Conservation (phyloP, 2,888 invertebrate species). For the Machimus rusticus region DNA sequence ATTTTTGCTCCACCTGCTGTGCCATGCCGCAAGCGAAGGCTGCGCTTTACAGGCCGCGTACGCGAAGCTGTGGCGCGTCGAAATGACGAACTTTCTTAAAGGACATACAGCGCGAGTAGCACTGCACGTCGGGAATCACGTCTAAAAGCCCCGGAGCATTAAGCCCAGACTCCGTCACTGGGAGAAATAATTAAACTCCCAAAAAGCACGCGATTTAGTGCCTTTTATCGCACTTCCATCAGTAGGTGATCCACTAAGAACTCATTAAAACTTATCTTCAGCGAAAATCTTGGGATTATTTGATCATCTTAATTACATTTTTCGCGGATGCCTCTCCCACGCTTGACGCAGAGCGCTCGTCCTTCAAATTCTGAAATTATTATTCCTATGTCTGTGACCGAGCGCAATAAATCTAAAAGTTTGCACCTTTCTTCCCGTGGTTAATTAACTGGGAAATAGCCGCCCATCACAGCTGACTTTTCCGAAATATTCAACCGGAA, state of each 20-base stretch:
- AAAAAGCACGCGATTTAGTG: background rate
- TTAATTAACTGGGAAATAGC: slow-evolving; percentile 18
- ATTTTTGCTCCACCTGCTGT: slow-evolving; percentile 3
- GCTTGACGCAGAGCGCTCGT: background rate
- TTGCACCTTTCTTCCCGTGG: background rate
- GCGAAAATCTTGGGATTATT: background rate
- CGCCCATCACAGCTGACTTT: background rate
- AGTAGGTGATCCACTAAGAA: slow-evolving; percentile 12
- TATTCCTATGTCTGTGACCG: background rate
- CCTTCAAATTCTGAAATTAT: background rate
- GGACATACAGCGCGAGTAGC: background rate
- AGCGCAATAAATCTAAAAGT: slow-evolving; percentile 2
- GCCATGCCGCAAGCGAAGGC: background rate
- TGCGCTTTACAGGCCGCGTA: background rate
- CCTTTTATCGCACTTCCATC: background rate
- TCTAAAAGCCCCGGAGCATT: background rate
- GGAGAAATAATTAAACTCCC: background rate
- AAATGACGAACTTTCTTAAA: background rate
- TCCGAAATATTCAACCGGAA: background rate
- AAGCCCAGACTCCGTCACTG: background rate
- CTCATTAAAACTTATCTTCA: slow-evolving; percentile 25
- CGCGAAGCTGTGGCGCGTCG: background rate
- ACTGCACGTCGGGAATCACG: background rate
- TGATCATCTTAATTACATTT: slow-evolving; percentile 32
- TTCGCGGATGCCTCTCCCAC: background rate